Base-by-base conservation (phyloP, 2,888 invertebrate genomes). In the Incurvaria masculella region DNA sequence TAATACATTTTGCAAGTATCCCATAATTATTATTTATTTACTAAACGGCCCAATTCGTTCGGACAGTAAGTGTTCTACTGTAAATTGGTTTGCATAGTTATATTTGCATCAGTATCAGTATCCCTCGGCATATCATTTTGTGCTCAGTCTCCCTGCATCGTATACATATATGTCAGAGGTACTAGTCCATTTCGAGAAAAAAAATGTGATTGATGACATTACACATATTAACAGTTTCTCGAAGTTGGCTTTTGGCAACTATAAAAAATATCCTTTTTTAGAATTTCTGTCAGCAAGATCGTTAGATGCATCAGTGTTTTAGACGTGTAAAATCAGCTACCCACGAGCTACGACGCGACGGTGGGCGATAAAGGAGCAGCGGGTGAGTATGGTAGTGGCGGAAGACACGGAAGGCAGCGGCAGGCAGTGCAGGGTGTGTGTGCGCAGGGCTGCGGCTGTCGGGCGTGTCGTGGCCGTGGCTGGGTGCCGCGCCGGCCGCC, bases 381-480 rank as follows among this genome's bases (percentile, higher is more conserved):
- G 46, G 45, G 47, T 43, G 46, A 33, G 40, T 26, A 42, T 14
- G 41, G 10, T 10, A 14, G 27, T 27, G 27, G 27, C 14, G 14
- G 14, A 4, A 19, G 19, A 20, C 40, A 48, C n/a, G 41, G 43
- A 26, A n/a, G 49, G 45, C 47, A 48, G 64, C 61, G 62, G 64
- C n/a, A n/a, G n/a, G n/a, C n/a, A n/a, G n/a, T 63, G 67, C 63
- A 64, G 48, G 68, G 66, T 48, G 52, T 64, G 61, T 69, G 68
- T 72, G 69, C 52, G 72, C 81, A 87, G 88, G 88, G 81, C 86
- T 87, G 81, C 87, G 88, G 73, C 83, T 88, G 76, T 86, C 87
- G 66, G 83, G 87, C 79, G 81, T 84, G 79, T 72, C 87, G 72
- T 88, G 88, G 88, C 87, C 87, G 72, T 88, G 87, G 85, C 81